phyloP scores from a whole-genome alignment of 2,113 vertebrate genomes.

The Nannobrachium achirus region DNA sequence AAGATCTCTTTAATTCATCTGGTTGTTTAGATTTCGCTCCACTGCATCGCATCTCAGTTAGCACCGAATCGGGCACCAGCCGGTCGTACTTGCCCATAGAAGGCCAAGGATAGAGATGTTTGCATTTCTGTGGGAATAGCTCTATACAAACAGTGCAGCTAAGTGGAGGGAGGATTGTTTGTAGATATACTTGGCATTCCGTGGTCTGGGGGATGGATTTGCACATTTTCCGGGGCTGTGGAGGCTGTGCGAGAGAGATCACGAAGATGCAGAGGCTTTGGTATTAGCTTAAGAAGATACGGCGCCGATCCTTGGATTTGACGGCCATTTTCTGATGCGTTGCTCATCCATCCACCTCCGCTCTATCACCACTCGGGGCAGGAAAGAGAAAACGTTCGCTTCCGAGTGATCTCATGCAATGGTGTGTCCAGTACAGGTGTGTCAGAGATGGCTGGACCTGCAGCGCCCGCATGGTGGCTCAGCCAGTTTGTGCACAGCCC shows the following conservation, averaged over 20 bases:
- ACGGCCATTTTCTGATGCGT: neutral
- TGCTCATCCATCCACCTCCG: conserved; percentile 17
- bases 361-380: neutral
- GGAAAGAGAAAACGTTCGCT: conserved; percentile 9
- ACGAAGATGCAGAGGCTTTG: conserved; percentile 31
- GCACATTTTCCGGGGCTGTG: conserved; percentile 69
- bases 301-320: conserved; percentile 5
- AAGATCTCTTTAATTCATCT: conserved; percentile 55
- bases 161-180: conserved; percentile 62
- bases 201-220: conserved; percentile 58
- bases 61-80: conserved; percentile 27
- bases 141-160: conserved; percentile 63
- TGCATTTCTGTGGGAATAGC: conserved; percentile 66
- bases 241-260: conserved; percentile 50
- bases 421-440: conserved; percentile 14
- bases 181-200: conserved; percentile 66
- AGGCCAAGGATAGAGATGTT: conserved; percentile 58
- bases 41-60: conserved; percentile 4
- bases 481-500: neutral
- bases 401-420: conserved; percentile 5
- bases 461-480: no score
- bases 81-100: conserved; percentile 39
- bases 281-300: conserved; percentile 33
- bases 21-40: conserved; percentile 55
- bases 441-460: neutral